These are phyloP conservation scores for Cavia porcellus DNA, from an alignment of 2,113 vertebrate genomes.

Conservation along the genomic window DNA sequence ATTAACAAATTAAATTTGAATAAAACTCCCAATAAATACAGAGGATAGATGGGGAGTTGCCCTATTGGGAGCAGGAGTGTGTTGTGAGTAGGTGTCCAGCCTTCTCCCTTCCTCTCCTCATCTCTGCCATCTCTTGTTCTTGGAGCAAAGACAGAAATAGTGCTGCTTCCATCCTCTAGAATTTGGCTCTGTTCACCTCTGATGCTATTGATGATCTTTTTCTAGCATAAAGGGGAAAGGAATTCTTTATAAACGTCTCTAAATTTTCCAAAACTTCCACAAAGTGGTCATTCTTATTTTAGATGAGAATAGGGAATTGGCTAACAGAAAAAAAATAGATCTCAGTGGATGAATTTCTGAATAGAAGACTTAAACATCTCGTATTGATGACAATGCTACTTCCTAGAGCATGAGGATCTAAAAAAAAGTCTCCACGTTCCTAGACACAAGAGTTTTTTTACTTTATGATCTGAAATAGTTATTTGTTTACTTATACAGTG, in stretches of 20 bases:
- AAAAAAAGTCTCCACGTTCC: background rate
- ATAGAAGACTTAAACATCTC: background rate
- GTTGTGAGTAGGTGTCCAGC: background rate
- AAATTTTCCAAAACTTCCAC: background rate
- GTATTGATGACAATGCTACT: background rate
- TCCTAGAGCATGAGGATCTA: background rate
- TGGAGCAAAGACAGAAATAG: background rate
- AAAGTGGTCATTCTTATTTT: background rate
- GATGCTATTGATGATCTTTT: background rate
- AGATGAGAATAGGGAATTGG: background rate
- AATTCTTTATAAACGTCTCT: background rate
- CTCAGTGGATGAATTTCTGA: background rate
- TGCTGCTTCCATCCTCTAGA: background rate
- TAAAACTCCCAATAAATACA: background rate
- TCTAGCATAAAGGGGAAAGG: background rate
- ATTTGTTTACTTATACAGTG: background rate
- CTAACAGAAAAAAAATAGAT: background rate
- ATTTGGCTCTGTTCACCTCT: background rate
- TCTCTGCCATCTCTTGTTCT: background rate
- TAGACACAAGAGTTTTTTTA: background rate
- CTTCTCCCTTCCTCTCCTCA: background rate
- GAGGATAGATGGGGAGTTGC: background rate
- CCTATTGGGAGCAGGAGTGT: background rate
- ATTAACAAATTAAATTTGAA: constrained; percentile 34
- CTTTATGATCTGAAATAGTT: background rate